Base-by-base conservation (phyloP, 1,140 invertebrate genomes). In the Formica exsecta region DNA sequence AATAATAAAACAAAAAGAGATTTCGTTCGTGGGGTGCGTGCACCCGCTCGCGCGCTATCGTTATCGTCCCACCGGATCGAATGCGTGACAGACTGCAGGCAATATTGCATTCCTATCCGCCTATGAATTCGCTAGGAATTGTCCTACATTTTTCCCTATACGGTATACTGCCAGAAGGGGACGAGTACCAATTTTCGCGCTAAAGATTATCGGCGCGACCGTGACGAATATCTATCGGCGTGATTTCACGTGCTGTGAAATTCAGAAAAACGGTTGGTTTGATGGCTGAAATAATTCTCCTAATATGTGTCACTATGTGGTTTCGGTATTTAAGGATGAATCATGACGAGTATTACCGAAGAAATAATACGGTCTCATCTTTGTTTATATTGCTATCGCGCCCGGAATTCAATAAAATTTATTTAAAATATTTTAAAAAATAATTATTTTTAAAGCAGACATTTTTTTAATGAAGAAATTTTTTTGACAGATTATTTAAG, bases 51-150 rank as follows among this genome's bases (percentile, higher is more conserved):
- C 41, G 8, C 44, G 51, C 36, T 73, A 68, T 85, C 73, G 62
- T 36, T 79, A 61, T 89, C 79, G 71, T 22, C 29, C 51, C 66
- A 90, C 88, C 92, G 91, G 86, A 92, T 92, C 92, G 92, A 93
- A 93, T 92, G 79, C 76, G 90, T 92, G 92, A 93, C 92, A 90
- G 89, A 93, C 90, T 91, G 90, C 86, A 71, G 85, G 86, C 91
- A 90, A 93, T 93, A 93, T 93, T 93, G 91, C 92, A 92, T 93
- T 93, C 92, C 88, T 93, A 86, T 88, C 90, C 88, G 86, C 89
- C 90, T 91, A 89, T 87, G 89, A 92, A 93, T 93, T 92, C 64
- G 80, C 79, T 91, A 86, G 89, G 86, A 88, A 73, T 75, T 73
- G 68, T 61, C 32, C 29, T 36, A 13, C 2, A 44, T 4, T 61